These are phyloP conservation scores for Diabrotica balteata DNA, from an alignment of 2,888 invertebrate species.

Conservation along the genomic window DNA sequence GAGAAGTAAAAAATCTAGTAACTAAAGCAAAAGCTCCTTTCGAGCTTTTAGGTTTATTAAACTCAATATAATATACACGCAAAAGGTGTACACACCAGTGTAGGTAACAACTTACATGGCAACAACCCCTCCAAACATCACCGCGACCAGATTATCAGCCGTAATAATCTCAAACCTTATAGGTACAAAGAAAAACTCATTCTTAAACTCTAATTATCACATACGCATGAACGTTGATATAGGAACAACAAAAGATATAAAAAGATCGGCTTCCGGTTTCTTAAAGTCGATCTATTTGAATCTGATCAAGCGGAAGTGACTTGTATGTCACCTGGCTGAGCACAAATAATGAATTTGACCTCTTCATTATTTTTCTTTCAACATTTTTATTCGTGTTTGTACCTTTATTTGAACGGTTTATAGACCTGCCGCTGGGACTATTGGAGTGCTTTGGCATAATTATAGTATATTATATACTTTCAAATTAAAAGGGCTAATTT, in stretches of 20 bases:
- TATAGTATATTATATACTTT: no score
- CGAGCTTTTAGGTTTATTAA: no score
- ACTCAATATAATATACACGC: no score
- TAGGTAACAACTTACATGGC: no score
- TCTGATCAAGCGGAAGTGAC: constrained; percentile 56
- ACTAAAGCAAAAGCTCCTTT: no score
- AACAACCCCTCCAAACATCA: neutral
- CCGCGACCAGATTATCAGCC: neutral
- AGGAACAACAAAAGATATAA: constrained; percentile 24
- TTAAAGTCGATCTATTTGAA: constrained; percentile 49
- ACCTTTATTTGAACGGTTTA: constrained; percentile 20
- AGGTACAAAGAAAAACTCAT: constrained; percentile 20
- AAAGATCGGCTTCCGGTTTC: constrained; percentile 45
- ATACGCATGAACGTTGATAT: constrained; percentile 13
- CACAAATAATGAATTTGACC: constrained; percentile 53
- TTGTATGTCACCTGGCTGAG: constrained; percentile 55
- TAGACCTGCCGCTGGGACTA: neutral
- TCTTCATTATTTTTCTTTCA: constrained; percentile 43
- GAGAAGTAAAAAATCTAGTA: no score
- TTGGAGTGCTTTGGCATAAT: no score
- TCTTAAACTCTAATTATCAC: constrained; percentile 31
- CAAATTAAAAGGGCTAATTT: no score
- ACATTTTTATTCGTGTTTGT: constrained; percentile 34
- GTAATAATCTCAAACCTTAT: neutral
- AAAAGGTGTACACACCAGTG: no score